Conservation (phyloP, 2,797 vertebrate species). For the Remorina albescens region DNA sequence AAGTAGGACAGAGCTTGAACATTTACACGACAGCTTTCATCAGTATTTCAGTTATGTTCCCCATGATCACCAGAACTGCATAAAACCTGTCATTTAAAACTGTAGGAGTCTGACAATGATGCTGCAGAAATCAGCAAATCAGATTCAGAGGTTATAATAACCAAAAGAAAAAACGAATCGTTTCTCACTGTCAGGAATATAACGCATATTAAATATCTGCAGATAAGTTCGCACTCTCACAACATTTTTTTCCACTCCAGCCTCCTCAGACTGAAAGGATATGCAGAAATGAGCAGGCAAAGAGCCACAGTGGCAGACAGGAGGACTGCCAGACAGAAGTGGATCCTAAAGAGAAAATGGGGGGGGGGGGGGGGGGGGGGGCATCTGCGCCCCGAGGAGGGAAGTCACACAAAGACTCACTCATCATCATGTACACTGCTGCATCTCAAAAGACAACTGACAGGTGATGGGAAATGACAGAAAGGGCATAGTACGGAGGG, state of each 20-base stretch:
- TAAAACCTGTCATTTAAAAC: background rate
- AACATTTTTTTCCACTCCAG: background rate
- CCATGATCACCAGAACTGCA: conserved; percentile 1
- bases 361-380: conserved; percentile 3
- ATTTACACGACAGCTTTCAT: background rate
- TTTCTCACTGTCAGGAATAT: background rate
- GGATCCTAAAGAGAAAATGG: conserved; percentile 32
- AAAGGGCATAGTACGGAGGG: background rate
- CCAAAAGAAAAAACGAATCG: background rate
- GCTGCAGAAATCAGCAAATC: background rate
- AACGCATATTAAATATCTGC: conserved; percentile 5
- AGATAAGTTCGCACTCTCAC: background rate
- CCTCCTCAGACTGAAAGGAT: background rate
- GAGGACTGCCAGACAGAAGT: conserved; percentile 26
- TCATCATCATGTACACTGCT: background rate
- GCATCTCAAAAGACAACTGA: conserved; percentile 14
- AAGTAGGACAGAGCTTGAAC: conserved; percentile 4
- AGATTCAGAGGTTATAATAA: background rate
- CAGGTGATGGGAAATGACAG: conserved; percentile 4
- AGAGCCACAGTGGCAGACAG: background rate
- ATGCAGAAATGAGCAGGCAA: conserved; percentile 17
- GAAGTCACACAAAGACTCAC: conserved; percentile 27
- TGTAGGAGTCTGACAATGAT: background rate
- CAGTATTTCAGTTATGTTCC: background rate
- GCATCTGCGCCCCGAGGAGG: conserved; percentile 14